phyloP scores from a whole-genome alignment of 2,797 vertebrate genomes.

The Prionace glauca region DNA sequence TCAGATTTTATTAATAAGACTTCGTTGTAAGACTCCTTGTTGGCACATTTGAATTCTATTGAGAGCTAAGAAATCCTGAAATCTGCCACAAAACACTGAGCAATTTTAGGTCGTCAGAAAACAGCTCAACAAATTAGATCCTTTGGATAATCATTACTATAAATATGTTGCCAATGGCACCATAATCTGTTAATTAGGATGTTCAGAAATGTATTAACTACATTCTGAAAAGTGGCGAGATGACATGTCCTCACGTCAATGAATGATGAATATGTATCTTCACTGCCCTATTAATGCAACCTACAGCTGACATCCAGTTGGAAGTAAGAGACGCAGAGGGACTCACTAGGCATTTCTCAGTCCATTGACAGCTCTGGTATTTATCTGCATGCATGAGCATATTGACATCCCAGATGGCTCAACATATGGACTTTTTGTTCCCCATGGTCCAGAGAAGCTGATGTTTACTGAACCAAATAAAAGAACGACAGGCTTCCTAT shows the following conservation, averaged over 20 bases:
- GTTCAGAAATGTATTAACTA: not conserved
- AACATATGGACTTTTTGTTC: constrained; percentile 11
- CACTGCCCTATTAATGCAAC: not conserved
- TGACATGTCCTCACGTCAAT: not conserved
- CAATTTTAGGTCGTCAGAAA: not conserved
- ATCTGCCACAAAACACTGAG: not conserved
- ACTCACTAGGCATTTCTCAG: not conserved
- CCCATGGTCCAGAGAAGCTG: not conserved
- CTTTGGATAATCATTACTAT: not conserved
- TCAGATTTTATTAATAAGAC: not conserved
- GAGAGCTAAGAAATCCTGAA: not conserved
- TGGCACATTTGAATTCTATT: not conserved
- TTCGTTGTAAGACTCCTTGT: not conserved
- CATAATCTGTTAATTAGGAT: constrained; percentile 1
- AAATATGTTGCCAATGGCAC: constrained; percentile 20
- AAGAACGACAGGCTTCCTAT: not conserved
- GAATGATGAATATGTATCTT: not conserved
- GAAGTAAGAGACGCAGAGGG: not conserved
- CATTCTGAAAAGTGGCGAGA: not conserved
- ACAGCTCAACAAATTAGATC: constrained; percentile 6
- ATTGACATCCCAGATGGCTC: constrained; percentile 29
- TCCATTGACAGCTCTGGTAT: constrained; percentile 17
- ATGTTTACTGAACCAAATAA: constrained; percentile 25
- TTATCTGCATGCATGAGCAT: constrained; percentile 25
- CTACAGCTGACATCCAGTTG: not conserved